phyloP scores from a whole-genome alignment of 2,888 invertebrate genomes.

The Endotricha flammealis region DNA sequence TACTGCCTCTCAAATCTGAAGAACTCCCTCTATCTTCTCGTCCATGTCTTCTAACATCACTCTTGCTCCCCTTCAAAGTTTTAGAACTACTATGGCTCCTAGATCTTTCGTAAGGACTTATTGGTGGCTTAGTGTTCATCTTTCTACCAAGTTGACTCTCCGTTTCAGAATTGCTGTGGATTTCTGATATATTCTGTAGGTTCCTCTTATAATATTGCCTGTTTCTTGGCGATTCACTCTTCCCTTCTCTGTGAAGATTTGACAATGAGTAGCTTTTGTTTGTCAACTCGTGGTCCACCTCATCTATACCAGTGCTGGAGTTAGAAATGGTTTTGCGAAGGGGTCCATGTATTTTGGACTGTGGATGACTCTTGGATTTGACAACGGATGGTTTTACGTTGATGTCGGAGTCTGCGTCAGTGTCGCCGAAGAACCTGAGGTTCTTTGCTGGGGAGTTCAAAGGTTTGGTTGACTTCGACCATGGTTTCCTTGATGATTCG shows the following conservation, averaged over 20 bases:
- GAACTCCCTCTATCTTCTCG: constrained; percentile 45
- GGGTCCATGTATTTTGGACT: constrained; percentile 43
- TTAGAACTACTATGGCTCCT: constrained; percentile 71
- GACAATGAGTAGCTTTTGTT: constrained; percentile 65
- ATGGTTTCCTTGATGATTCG: constrained; percentile 61
- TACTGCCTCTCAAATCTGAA: constrained; percentile 62
- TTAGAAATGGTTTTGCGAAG: constrained; percentile 63
- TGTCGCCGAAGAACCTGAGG: constrained; percentile 90
- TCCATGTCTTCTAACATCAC: constrained; percentile 34
- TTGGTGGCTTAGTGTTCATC: constrained; percentile 54
- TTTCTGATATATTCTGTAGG: constrained; percentile 79
- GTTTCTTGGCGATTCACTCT: constrained; percentile 47
- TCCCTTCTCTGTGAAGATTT: constrained; percentile 55
- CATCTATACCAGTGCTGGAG: constrained; percentile 65
- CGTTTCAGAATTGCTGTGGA: constrained; percentile 61
- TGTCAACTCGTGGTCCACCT: constrained; percentile 55
- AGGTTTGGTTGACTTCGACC: constrained; percentile 48
- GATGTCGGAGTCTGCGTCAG: constrained; percentile 85
- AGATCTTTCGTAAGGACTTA: constrained; percentile 64
- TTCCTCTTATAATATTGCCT: constrained; percentile 66
- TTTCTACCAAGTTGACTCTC: constrained; percentile 58
- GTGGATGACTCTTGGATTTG: constrained; percentile 49
- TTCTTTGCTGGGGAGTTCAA: constrained; percentile 80
- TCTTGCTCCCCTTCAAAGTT: constrained; percentile 50
- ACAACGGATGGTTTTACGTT: constrained; percentile 55